Percentiles rank a stretch among this genome's conserved stretches.
Evolutionary conservation across 2,797 vertebrate species (phyloP).

Genomic region (Scyliorhinus canicula): DNA sequence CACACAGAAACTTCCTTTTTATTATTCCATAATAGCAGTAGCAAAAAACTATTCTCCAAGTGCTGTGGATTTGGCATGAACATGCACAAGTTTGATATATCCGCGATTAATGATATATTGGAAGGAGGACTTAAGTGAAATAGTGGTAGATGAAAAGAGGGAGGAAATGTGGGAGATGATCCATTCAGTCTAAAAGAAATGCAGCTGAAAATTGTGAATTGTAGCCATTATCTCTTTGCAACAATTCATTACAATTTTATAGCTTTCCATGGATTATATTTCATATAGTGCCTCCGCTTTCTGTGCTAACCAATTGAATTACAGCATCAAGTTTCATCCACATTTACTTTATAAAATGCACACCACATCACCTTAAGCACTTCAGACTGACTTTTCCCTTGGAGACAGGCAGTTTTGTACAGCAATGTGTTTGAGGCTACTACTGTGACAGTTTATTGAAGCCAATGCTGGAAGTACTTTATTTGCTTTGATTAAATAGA

Average conservation of each 20-base stretch:
- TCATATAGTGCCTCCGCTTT: not conserved
- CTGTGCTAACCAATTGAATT: conserved; percentile 26
- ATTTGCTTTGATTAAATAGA: conserved; percentile 27
- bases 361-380: not conserved
- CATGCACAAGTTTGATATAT: not conserved
- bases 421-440: not conserved
- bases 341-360: not conserved
- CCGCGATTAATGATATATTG: not conserved
- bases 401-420: not conserved
- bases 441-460: not conserved
- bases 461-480: not conserved
- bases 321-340: not conserved
- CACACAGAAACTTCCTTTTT: not conserved
- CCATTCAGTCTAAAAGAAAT: not conserved
- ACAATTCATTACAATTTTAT: conserved; percentile 17
- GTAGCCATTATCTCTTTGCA: not conserved
- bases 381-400: not conserved
- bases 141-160: not conserved
- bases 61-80: not conserved
- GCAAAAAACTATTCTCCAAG: not conserved
- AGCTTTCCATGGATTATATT: not conserved
- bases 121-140: not conserved
- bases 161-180: not conserved
- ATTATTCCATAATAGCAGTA: not conserved
- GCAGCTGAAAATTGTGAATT: not conserved